Conservation (phyloP, 2,797 vertebrate genomes). For the Spinus olivaceus region DNA sequence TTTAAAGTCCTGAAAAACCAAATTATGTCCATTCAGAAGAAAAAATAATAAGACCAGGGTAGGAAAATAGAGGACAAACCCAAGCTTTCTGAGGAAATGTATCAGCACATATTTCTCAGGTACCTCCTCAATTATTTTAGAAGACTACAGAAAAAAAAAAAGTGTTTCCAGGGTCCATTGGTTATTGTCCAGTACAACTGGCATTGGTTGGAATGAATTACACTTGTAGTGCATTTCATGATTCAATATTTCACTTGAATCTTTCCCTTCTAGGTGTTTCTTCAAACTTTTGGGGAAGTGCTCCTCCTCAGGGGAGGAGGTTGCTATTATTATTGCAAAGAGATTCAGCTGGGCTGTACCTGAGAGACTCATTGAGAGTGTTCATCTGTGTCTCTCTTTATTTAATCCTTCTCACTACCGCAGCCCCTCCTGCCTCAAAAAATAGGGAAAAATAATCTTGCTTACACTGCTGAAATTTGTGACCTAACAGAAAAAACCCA, state of each 20-base stretch:
- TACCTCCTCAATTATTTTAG: not conserved
- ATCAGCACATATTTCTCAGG: not conserved
- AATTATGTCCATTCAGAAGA: not conserved
- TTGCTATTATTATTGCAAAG: not conserved
- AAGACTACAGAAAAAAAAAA: not conserved
- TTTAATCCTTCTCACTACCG: not conserved
- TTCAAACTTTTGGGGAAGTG: not conserved
- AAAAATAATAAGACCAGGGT: not conserved
- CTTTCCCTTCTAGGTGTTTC: not conserved
- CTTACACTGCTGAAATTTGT: not conserved
- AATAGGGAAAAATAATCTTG: not conserved
- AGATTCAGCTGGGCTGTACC: not conserved
- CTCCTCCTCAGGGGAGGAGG: not conserved
- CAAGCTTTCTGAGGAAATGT: not conserved
- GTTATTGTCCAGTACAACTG: not conserved
- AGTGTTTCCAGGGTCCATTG: not conserved
- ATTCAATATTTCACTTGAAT: not conserved
- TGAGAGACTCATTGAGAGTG: not conserved
- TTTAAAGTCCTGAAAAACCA: constrained; percentile 45
- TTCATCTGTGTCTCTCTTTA: not conserved
- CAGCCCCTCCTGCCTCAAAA: not conserved
- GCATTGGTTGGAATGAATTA: not conserved
- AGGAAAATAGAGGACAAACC: not conserved
- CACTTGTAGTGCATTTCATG: not conserved
- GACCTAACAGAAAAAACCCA: not conserved